These are phyloP conservation scores for Perizoma affinitatum DNA, from an alignment of 2,888 invertebrate genomes.

Conservation along the genomic window DNA sequence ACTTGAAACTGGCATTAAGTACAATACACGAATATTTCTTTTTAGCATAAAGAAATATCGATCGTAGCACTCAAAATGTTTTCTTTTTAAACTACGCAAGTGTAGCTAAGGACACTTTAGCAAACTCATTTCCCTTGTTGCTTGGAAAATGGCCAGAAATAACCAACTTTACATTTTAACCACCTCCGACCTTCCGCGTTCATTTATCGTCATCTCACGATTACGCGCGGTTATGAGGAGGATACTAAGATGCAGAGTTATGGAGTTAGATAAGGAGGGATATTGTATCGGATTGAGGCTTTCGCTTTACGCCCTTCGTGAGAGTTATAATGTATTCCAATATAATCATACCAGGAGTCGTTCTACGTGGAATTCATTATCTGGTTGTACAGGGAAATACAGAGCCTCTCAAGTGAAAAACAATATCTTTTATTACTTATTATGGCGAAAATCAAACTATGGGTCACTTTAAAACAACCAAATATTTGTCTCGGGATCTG, in stretches of 20 bases:
- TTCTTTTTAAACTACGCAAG: constrained; percentile 3
- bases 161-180: constrained; percentile 45
- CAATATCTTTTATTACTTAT: constrained; percentile 23
- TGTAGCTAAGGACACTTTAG: constrained; percentile 17
- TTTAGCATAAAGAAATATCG: not conserved
- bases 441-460: constrained; percentile 13
- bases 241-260: constrained; percentile 21
- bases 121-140: constrained; percentile 33
- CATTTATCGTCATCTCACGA: constrained; percentile 45
- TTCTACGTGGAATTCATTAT: constrained; percentile 22
- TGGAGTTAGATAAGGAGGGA: constrained; percentile 22
- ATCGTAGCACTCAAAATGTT: not conserved
- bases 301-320: constrained; percentile 22
- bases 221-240: constrained; percentile 18
- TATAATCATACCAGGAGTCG: constrained; percentile 18
- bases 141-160: constrained; percentile 47
- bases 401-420: constrained; percentile 17
- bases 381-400: constrained; percentile 2
- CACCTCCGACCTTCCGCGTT: constrained; percentile 47
- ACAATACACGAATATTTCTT: not conserved
- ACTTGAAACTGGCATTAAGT: not conserved
- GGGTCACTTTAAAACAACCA: too few relatives aligned
- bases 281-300: constrained; percentile 17
- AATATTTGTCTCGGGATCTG: too few relatives aligned
- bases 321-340: constrained; percentile 23